Base-by-base conservation (phyloP, 2,113 vertebrate genomes). In the Pavo muticus region DNA sequence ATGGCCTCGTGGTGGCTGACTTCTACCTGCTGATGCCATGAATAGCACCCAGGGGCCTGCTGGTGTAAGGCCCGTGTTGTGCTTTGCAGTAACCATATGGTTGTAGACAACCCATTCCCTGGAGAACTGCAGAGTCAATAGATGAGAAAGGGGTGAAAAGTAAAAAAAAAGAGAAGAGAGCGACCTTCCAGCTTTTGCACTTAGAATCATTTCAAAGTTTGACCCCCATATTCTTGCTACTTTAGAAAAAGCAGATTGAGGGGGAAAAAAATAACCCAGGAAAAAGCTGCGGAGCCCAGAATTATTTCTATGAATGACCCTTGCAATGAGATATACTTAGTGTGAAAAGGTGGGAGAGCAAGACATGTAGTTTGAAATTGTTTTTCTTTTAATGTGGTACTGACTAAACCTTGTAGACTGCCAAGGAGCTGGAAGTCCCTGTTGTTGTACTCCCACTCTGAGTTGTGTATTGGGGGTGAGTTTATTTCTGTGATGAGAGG, bases 201-300 rank as follows among this genome's bases (percentile, higher is more conserved):
- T 32, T 3, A 24, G 32, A 52, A 61, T 8, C 10, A 30, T 10
- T 57, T 30, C 40, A 84, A 68, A 71, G 17, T 3, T 63, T 35
- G 2, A 50, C 17, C 85, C 15, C 30, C 0, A 0, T 56, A 37
- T 54, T 76, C 15, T 15, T 44, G 3, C 3, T 63, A 20, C 37
- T 81, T 61, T 19, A 44, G 59, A 77, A 65, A 45, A 0, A 67
- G 50, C 30, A 73, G 39, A 35, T 76, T 24, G 52, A 87, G 82
- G 32, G 54, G 35, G 11, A 23, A 24, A 57, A 57, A 29, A 60
- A 5, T 18, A 50, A 11, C n/a, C 10, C 11, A 32, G 48, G 45
- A 73, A 87, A 40, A 40, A 3, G 19, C 37, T 24, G 24, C 29
- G 44, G 48, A 48, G 7, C 47, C 2, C 27, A 4, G 30, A 77